Evolutionary conservation across 2,113 vertebrate species (phyloP).

Genomic region (Heloderma charlesbogerti): DNA sequence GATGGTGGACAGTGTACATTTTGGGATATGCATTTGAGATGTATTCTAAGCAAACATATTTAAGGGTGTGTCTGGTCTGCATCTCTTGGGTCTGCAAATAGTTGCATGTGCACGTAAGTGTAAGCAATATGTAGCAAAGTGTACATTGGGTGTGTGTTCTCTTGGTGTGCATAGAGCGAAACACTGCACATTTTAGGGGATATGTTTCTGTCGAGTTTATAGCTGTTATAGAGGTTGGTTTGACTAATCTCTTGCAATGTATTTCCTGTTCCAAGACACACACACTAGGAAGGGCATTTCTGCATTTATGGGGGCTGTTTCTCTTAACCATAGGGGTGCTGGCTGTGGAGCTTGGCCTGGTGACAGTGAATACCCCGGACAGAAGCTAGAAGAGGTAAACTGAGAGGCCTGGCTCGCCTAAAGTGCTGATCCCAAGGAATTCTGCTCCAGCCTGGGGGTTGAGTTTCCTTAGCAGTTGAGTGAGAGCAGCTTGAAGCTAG

Average conservation of each 20-base stretch:
- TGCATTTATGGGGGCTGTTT: background rate
- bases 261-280: too few species aligned
- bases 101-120: background rate
- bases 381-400: constrained; percentile 26
- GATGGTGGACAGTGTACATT: background rate
- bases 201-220: background rate
- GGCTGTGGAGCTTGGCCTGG: background rate
- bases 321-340: background rate
- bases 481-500: background rate
- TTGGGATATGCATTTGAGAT: background rate
- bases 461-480: constrained; percentile 11
- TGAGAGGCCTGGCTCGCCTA: constrained; percentile 19
- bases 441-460: constrained; percentile 1
- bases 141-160: background rate
- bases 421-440: constrained; percentile 35
- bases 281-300: background rate
- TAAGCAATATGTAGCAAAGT: background rate
- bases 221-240: background rate
- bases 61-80: background rate
- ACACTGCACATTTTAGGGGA: background rate
- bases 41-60: background rate
- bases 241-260: background rate
- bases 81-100: background rate
- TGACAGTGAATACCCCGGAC: background rate
- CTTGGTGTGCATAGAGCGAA: background rate